Base-by-base conservation (phyloP, 2,797 vertebrate genomes). In the Acanthurus leucopareius region DNA sequence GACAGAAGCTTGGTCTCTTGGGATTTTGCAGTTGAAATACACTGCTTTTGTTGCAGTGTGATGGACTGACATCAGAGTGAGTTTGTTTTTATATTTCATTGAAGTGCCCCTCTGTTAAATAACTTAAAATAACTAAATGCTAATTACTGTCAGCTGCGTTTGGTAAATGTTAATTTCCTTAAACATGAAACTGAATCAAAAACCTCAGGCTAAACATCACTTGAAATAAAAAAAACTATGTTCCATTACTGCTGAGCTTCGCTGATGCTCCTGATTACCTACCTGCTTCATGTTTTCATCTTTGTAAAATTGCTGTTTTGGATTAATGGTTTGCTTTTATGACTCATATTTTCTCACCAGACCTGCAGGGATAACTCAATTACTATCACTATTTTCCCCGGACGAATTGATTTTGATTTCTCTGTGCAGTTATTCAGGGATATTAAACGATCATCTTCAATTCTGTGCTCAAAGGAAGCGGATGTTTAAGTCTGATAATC, bases 401-500 rank as follows among this genome's bases (percentile, higher is more conserved):
- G 44, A 71, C 0, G 2, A 78, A 77, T 69, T 59, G 59, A 76
- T 83, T 83, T 63, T 10, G 58, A 88, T 86, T 82, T 79, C 11
- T 80, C 67, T 78, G 44, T 65, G 62, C 40, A 68, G 49, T 73
- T 74, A 65, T 80, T 86, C 61, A 71, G 63, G 69, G 61, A 75
- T 76, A 72, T 88, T 78, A 88, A 86, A 84, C 25, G 38, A 69
- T 84, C 72, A 45, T 89, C 67, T 83, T 83, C 75, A 73, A 20
- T 76, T 75, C 49, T 25, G n/a, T 38, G 51, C 86, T 83, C 83
- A 83, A 57, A 83, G 68, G 79, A 75, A 82, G 28, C 13, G 3
- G 63, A 80, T 86, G 82, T 76, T 91, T 76, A 77, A 83, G 77
- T 85, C 69, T 68, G 77, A 85, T 89, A 80, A 84, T 83, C 67